Base-by-base conservation (phyloP, 1,140 invertebrate species). In the Zaprionus vittiger region DNA sequence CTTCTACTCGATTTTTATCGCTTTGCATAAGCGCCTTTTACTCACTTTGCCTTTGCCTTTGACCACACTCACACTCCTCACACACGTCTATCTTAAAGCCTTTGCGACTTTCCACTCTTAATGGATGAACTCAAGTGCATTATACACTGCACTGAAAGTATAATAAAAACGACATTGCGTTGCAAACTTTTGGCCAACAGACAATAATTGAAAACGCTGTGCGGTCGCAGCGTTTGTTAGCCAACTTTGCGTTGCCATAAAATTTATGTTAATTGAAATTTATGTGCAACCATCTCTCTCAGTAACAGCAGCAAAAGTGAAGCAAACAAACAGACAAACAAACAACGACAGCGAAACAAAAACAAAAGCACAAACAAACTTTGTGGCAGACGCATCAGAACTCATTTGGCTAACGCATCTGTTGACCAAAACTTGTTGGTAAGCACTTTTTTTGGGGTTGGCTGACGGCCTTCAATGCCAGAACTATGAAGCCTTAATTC, bases 181-280 rank as follows among this genome's bases (percentile, higher is more conserved):
- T 41, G 41, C 24, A 54, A 52, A 87, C 78, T 81, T 90, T 81
- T 79, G 47, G 20, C 56, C 69, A 52, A 37, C 79, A 82, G 66
- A 89, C 76, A 82, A 89, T 82, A 91, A 85, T 91, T 91, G 86
- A 89, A 91, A 89, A 82, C 74, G 79, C 68, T 71, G 67, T 54
- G 66, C 57, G 70, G 44, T 61, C 31, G 64, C 55, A 47, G 77
- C 54, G 60, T 75, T 70, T 79, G 77, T 73, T 74, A 38, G 54
- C 75, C 52, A 90, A 89, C 81, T 90, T 90, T 67, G 41, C 49
- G 72, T 67, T 57, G 71, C 61, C 81, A 81, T 81, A 68, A 84
- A 89, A 89, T 90, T 79, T 81, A 89, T 90, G 84, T 90, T 89
- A 89, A 89, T 89, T 89, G 85, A 85, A 89, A 89, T 89, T 85